Evolutionary conservation across 2,113 vertebrate species (phyloP).

Genomic region (Callipepla californica): DNA sequence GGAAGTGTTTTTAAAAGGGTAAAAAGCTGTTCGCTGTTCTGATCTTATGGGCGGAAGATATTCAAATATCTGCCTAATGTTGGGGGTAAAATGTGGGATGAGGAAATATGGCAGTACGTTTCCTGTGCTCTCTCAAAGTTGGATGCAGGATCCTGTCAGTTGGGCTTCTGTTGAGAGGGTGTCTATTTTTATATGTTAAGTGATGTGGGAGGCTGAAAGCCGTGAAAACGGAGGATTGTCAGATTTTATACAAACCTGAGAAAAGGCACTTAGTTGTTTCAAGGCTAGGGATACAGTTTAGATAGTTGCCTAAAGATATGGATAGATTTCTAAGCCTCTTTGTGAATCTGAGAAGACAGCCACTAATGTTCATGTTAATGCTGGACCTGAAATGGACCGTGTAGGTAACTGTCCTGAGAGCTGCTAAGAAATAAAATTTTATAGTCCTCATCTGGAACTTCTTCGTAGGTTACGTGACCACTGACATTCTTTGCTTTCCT

Average conservation of each 20-base stretch:
- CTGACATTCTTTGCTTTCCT: neutral
- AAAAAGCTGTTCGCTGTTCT: neutral
- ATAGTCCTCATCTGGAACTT: neutral
- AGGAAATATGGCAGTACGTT: neutral
- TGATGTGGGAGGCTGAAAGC: neutral
- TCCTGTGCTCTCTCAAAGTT: neutral
- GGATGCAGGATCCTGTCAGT: neutral
- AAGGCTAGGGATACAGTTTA: neutral
- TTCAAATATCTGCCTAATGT: neutral
- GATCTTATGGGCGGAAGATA: neutral
- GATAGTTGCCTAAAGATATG: neutral
- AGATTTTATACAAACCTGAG: neutral
- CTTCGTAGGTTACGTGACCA: neutral
- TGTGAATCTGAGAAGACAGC: neutral
- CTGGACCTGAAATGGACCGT: neutral
- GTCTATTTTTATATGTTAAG: neutral
- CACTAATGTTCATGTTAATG: neutral
- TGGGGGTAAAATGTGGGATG: neutral
- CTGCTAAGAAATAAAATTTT: slow-evolving; percentile 2
- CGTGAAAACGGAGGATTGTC: neutral
- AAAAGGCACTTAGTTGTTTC: neutral
- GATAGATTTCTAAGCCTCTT: neutral
- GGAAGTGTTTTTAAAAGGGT: neutral
- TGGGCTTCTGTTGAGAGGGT: neutral
- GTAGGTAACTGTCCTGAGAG: neutral